A percentile compares a stretch with the other conserved stretches of the same genome.
These are phyloP conservation scores for Allacma fusca DNA, from an alignment of 2,888 invertebrate species.

Conservation along the genomic window DNA sequence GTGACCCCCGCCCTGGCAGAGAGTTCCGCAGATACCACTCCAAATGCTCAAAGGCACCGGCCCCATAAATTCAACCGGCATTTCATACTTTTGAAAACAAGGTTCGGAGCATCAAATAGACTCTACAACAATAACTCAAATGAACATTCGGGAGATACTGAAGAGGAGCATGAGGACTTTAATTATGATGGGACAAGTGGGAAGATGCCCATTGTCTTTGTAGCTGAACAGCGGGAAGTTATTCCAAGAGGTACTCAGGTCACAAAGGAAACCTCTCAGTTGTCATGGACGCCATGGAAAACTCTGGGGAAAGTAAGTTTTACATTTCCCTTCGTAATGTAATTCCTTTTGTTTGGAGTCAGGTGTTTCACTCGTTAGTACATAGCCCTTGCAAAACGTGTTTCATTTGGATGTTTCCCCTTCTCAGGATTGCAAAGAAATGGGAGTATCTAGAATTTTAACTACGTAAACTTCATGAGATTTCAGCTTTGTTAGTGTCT, in stretches of 20 bases:
- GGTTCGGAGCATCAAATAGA: too few species aligned
- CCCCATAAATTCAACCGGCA: conserved; percentile 17
- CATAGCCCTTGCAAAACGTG: too few species aligned
- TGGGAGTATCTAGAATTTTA: too few species aligned
- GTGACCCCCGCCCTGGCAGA: conserved; percentile 36
- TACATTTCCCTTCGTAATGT: not conserved
- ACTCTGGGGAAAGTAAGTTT: conserved; percentile 39
- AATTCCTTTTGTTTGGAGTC: not conserved
- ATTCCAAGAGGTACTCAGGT: not conserved
- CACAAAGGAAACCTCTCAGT: too few species aligned
- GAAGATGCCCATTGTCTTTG: conserved; percentile 31
- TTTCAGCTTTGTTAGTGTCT: too few species aligned
- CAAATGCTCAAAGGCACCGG: not conserved
- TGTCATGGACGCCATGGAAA: conserved; percentile 23
- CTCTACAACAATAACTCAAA: too few species aligned
- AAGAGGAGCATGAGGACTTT: not conserved
- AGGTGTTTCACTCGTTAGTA: not conserved
- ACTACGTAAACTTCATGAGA: too few species aligned
- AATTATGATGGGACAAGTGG: not conserved
- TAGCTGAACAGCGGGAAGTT: conserved; percentile 30
- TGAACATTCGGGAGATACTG: not conserved
- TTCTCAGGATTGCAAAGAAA: too few species aligned
- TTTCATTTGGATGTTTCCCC: too few species aligned
- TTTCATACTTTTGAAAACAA: conserved; percentile 36
- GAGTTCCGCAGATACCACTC: not conserved